These are phyloP conservation scores for Lutjanus campechanus DNA, from an alignment of 2,797 vertebrate genomes.

Conservation along the genomic window DNA sequence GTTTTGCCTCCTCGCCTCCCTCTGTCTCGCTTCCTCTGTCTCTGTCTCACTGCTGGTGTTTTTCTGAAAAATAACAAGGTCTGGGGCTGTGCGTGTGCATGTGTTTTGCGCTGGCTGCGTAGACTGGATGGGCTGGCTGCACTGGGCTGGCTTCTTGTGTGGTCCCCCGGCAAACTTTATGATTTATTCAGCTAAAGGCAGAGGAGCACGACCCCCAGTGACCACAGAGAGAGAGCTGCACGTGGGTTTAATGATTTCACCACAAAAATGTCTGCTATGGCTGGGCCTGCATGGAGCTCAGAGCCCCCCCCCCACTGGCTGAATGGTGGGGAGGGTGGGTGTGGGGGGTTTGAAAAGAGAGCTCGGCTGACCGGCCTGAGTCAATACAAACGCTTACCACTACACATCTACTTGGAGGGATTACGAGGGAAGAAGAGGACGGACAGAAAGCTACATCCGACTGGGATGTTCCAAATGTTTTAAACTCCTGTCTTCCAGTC, in stretches of 20 bases:
- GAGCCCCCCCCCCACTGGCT: constrained; percentile 65
- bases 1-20: constrained; percentile 52
- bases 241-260: constrained; percentile 99
- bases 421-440: constrained; percentile 57
- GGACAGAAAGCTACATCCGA: constrained; percentile 58
- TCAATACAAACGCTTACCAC: constrained; percentile 77
- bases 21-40: constrained; percentile 63
- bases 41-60: constrained; percentile 76
- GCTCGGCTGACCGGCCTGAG: constrained; percentile 74
- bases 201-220: constrained; percentile 99
- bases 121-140: constrained; percentile 82
- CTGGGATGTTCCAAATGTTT: constrained; percentile 63
- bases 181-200: constrained; percentile 99
- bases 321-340: constrained; percentile 43
- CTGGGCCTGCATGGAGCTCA: constrained; percentile 86
- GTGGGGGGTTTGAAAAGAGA: constrained; percentile 65
- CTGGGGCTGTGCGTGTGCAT: constrained; percentile 85
- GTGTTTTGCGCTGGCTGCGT: constrained; percentile 80
- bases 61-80: constrained; percentile 92
- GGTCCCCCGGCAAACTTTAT: constrained; percentile 98
- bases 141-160: constrained; percentile 95
- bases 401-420: constrained; percentile 68
- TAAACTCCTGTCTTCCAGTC: constrained; percentile 31
- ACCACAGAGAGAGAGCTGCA: constrained; percentile 99
- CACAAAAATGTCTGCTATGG: constrained; percentile 99